These are phyloP conservation scores for Myotis davidii DNA, from an alignment of 2,113 vertebrate genomes.

Conservation along the genomic window DNA sequence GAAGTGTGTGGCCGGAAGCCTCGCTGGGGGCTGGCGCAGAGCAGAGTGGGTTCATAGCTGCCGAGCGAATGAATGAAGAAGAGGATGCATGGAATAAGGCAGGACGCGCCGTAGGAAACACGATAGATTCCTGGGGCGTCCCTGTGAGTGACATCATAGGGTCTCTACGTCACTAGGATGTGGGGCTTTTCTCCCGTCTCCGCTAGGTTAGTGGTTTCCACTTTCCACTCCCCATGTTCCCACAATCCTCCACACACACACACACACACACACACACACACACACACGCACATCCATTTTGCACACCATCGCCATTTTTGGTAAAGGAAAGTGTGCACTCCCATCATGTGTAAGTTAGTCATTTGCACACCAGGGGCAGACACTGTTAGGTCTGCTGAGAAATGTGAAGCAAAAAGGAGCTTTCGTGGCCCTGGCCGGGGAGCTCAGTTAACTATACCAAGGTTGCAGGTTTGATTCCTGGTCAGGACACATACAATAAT, in stretches of 20 bases:
- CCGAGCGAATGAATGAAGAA: no score
- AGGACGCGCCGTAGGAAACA: neutral
- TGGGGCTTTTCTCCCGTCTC: neutral
- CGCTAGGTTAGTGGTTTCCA: neutral
- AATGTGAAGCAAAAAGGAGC: neutral
- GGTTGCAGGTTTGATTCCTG: neutral
- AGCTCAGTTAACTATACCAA: neutral
- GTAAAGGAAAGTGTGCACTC: neutral
- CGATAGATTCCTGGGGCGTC: neutral
- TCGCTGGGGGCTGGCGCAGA: fast-evolving
- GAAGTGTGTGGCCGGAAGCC: neutral
- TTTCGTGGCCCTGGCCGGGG: neutral
- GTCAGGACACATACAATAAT: neutral
- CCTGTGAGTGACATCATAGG: neutral
- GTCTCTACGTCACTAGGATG: neutral
- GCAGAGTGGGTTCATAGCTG: neutral
- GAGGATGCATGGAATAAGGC: fast-evolving
- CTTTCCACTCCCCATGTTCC: neutral
- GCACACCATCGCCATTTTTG: neutral
- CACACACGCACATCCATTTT: neutral
- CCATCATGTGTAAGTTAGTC: neutral
- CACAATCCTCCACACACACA: neutral
- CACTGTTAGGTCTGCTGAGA: neutral
- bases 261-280: neutral
- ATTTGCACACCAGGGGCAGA: neutral